Evolutionary conservation across 2,797 vertebrate genomes (phyloP), one percentile per base, ranked within the genome.

Genomic region (Champsocephalus esox): DNA sequence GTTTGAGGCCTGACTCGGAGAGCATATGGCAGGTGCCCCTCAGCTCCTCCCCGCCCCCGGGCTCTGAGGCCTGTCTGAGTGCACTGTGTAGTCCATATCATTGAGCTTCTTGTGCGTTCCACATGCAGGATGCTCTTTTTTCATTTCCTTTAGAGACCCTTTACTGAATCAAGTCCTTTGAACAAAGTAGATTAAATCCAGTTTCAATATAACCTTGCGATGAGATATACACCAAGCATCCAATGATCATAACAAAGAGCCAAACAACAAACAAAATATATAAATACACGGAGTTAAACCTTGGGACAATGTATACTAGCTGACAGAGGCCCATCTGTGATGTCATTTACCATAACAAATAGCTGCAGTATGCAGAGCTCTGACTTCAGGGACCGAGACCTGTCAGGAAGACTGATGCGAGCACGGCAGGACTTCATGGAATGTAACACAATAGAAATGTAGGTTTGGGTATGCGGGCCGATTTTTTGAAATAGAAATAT

Each of bases 11-110:
- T 90, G 91, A 91, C 89, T 91, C 80, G 66, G 43, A 77, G 84
- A 94, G 89, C 94, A 94, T 94, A 95, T 94, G 95, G 95, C 94
- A 94, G 94, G 94, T 95, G 92, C 92, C 92, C 93, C 93, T 90
- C 87, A 89, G 90, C 92, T 58, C 84, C 82, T 83, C 92, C 87
- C 90, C 51, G 83, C 90, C 92, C 91, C 81, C 77, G 70, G 87
- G 81, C 84, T 84, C 62, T 2, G 14, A 73, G 60, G 75, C 74
- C 88, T 66, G 50, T 80, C 68, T 52, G 73, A 84, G 82, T 79
- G 77, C 64, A 59, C 21, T 46, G 58, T 66, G 67, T 64, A 52
- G 80, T 82, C 80, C 84, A 69, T 84, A 75, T 56, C 57, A 79
- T 67, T 61, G 55, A 77, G 74, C 73, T 64, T 63, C 77, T 51